Evolutionary conservation across 2,888 invertebrate genomes (phyloP).

Genomic region (Himalopsyche kuldschensis): DNA sequence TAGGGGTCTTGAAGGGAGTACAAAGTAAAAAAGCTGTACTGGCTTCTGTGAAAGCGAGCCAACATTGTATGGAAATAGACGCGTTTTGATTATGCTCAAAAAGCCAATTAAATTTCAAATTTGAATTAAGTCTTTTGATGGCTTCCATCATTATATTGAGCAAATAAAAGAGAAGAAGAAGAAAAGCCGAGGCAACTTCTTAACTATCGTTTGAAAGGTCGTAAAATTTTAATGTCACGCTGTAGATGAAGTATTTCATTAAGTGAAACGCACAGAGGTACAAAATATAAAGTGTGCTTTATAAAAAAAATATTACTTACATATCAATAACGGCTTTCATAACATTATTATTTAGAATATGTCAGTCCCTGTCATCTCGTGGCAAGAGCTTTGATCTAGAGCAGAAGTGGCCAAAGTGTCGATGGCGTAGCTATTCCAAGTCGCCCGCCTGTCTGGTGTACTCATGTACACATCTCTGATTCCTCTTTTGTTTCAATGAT

Average conservation of each 20-base stretch:
- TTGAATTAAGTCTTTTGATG: constrained; percentile 19
- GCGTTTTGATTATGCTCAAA: constrained; percentile 17
- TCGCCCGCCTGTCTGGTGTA: too few relatives aligned
- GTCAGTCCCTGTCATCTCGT: too few relatives aligned
- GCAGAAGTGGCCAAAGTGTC: too few relatives aligned
- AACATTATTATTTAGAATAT: too few relatives aligned
- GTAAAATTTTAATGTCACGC: constrained; percentile 34
- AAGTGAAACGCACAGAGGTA: neutral
- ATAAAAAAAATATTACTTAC: too few relatives aligned
- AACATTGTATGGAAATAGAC: neutral
- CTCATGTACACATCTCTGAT: too few relatives aligned
- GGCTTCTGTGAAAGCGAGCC: neutral
- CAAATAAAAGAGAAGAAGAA: constrained; percentile 19
- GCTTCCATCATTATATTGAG: constrained; percentile 16
- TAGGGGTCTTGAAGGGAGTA: neutral
- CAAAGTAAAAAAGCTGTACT: neutral
- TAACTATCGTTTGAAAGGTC: constrained; percentile 31
- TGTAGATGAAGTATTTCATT: constrained; percentile 37
- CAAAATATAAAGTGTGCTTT: too few relatives aligned
- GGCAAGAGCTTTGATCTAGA: too few relatives aligned
- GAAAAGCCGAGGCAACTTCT: constrained; percentile 14
- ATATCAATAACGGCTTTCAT: too few relatives aligned
- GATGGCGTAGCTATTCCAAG: too few relatives aligned
- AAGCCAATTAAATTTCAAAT: constrained; percentile 25
- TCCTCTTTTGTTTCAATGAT: too few relatives aligned